phyloP scores from a whole-genome alignment of 2,888 invertebrate genomes.

The Microctonus hyperodae region DNA sequence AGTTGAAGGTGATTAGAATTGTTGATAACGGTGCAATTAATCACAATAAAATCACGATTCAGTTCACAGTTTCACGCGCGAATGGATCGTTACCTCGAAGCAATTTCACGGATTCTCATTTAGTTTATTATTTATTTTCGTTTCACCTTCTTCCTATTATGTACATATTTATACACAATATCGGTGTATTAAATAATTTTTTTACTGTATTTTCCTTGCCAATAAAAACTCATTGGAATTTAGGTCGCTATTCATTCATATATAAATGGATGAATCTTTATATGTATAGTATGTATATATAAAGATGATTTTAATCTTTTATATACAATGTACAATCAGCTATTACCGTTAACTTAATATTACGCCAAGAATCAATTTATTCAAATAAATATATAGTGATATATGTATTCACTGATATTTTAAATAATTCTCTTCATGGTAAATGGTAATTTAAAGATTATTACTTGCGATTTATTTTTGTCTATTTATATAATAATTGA shows the following conservation, averaged over 20 bases:
- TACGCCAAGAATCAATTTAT: not conserved
- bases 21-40: constrained; percentile 11
- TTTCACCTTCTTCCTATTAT: not conserved
- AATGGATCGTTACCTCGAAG: constrained; percentile 21
- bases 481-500: not conserved
- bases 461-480: not conserved
- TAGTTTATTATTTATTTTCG: not conserved
- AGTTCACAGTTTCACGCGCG: constrained; percentile 26
- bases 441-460: not conserved
- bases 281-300: not conserved
- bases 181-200: constrained; percentile 1
- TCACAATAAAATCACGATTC: constrained; percentile 14
- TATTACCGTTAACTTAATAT: not conserved
- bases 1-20: constrained; percentile 7
- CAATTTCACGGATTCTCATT: constrained; percentile 25
- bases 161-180: not conserved
- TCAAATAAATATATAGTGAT: not conserved
- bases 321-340: not conserved
- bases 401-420: not conserved
- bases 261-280: not conserved
- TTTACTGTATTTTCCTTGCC: not conserved
- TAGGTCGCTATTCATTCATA: constrained; percentile 23
- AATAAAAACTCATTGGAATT: constrained; percentile 37
- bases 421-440: not conserved
- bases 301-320: not conserved